phyloP scores from a whole-genome alignment of 2,888 invertebrate genomes.

The Tryphoninae sp. region DNA sequence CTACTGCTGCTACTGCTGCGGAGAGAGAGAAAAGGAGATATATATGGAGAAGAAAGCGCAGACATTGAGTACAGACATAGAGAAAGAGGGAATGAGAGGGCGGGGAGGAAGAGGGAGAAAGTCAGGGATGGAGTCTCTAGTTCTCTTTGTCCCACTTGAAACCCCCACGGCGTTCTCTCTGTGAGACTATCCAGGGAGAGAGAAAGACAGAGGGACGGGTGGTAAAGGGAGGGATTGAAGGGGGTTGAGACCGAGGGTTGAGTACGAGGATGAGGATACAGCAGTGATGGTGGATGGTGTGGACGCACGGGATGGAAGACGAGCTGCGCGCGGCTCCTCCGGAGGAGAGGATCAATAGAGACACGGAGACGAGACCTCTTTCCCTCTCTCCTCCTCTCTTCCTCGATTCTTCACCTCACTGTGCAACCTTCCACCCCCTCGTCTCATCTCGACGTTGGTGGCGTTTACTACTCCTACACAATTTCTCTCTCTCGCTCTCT shows the following conservation, averaged over 20 bases:
- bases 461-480: constrained; percentile 44
- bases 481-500: constrained; percentile 49
- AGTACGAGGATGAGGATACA: constrained; percentile 74
- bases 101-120: constrained; percentile 57
- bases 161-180: constrained; percentile 44
- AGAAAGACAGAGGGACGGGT: constrained; percentile 44
- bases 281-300: constrained; percentile 67
- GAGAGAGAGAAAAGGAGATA: constrained; percentile 44
- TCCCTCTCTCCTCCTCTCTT: constrained; percentile 68
- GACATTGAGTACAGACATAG: constrained; percentile 59
- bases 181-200: constrained; percentile 49
- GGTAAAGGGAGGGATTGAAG: constrained; percentile 21
- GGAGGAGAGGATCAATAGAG: constrained; percentile 81
- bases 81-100: constrained; percentile 50
- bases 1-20: neutral
- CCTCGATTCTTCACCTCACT: constrained; percentile 61
- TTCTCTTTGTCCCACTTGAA: constrained; percentile 61
- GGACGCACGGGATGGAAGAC: constrained; percentile 75
- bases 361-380: constrained; percentile 81
- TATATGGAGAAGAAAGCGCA: constrained; percentile 36
- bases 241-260: constrained; percentile 62
- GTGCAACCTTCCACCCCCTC: constrained; percentile 48
- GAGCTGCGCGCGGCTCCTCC: constrained; percentile 81
- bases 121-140: constrained; percentile 54
- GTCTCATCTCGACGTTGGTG: constrained; percentile 44